Percentiles rank a stretch among this genome's conserved stretches.
Evolutionary conservation across 2,888 invertebrate genomes (phyloP).

Genomic region (Eilema griseolum): DNA sequence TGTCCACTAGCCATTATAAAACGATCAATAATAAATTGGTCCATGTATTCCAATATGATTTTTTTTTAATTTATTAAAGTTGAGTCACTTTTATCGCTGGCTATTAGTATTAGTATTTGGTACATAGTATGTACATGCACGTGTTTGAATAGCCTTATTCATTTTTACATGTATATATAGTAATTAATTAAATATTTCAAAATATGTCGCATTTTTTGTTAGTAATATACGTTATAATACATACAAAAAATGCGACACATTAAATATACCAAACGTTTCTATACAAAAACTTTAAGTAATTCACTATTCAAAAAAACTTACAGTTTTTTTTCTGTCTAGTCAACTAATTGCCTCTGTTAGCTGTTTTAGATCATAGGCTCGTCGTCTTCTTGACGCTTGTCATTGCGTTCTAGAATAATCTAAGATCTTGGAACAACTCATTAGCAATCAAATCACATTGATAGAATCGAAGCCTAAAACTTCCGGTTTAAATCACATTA

Average conservation of each 20-base stretch:
- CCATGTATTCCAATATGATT: too few relatives aligned
- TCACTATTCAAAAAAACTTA: not conserved
- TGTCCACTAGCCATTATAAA: too few relatives aligned
- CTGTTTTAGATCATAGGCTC: not conserved
- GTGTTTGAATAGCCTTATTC: not conserved
- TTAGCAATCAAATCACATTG: not conserved
- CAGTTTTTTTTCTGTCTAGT: not conserved
- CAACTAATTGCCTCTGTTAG: not conserved
- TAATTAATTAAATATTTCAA: not conserved
- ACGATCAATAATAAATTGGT: too few relatives aligned
- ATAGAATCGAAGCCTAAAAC: conserved; percentile 5
- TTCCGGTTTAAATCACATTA: conserved; percentile 51
- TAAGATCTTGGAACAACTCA: not conserved
- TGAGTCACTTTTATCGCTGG: not conserved
- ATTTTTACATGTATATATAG: not conserved
- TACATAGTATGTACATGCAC: not conserved
- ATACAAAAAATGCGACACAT: not conserved
- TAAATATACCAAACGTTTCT: not conserved
- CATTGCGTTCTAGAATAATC: not conserved
- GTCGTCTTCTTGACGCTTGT: not conserved
- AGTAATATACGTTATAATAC: not conserved
- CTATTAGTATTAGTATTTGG: too few relatives aligned
- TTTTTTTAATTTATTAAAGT: too few relatives aligned
- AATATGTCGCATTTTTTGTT: too few relatives aligned
- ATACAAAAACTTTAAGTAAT: not conserved